Percentiles rank a stretch among this genome's conserved stretches.
Conservation (phyloP, 2,113 vertebrate species). For the Okapia johnstoni region DNA sequence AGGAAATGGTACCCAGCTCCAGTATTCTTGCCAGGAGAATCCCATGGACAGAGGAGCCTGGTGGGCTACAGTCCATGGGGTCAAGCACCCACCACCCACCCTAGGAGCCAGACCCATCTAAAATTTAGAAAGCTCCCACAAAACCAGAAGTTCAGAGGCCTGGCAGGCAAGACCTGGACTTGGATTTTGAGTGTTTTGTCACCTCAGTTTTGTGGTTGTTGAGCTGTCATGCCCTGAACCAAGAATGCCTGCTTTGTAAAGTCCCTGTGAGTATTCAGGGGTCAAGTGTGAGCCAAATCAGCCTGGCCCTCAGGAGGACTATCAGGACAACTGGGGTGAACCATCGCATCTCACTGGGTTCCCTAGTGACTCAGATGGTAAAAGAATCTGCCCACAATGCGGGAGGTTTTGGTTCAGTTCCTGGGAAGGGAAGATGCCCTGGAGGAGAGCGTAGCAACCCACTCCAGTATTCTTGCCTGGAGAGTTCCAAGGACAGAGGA, state of each 20-base stretch:
- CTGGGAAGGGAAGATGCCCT: background rate
- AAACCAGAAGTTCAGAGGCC: background rate
- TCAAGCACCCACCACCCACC: background rate
- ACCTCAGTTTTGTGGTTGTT: background rate
- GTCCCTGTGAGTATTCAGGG: background rate
- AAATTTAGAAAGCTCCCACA: background rate
- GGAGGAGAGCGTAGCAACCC: background rate
- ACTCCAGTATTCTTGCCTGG: background rate
- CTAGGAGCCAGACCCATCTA: background rate
- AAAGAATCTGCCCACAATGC: background rate
- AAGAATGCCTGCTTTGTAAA: background rate
- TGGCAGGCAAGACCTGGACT: too few species aligned
- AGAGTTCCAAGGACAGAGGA: background rate
- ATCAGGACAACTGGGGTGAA: background rate
- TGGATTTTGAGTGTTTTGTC: background rate
- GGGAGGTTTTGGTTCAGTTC: background rate
- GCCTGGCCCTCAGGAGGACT: background rate
- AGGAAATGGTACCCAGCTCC: background rate
- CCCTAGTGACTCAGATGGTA: background rate
- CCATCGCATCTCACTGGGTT: background rate
- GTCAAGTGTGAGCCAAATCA: accelerated
- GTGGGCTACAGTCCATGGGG: background rate
- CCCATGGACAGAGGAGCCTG: background rate
- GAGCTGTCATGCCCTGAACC: background rate
- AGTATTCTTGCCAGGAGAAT: background rate